These are phyloP conservation scores for Yponomeuta evonymella DNA, from an alignment of 2,888 invertebrate genomes.

Conservation along the genomic window DNA sequence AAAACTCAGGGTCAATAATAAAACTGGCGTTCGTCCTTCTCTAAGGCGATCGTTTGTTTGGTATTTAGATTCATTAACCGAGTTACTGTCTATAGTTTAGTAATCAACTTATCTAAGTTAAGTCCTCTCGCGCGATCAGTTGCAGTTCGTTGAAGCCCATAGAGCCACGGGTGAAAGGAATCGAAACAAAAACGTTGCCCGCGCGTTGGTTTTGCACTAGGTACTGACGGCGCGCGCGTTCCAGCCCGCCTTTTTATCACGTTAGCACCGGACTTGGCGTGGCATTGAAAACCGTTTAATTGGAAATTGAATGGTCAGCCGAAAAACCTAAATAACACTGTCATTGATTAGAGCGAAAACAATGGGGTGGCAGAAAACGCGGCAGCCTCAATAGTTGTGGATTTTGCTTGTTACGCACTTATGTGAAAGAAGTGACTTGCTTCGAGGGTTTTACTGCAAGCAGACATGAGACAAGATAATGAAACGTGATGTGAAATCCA, in stretches of 20 bases:
- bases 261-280: constrained; percentile 51
- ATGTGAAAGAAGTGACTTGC: background rate
- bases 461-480: too few species aligned
- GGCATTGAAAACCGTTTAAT: constrained; percentile 75
- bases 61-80: too few species aligned
- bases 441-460: background rate
- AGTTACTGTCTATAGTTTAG: background rate
- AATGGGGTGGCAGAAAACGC: constrained; percentile 20
- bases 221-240: constrained; percentile 64
- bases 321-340: constrained; percentile 47
- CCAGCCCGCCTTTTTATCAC: constrained; percentile 67
- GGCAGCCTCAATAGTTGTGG: background rate
- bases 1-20: background rate
- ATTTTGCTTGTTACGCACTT: background rate
- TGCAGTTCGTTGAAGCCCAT: constrained; percentile 49
- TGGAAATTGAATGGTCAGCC: constrained; percentile 70
- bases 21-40: background rate
- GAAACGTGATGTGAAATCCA: too few species aligned
- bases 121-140: constrained; percentile 53
- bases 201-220: constrained; percentile 35
- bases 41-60: too few species aligned
- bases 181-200: constrained; percentile 61
- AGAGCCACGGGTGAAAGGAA: constrained; percentile 65
- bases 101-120: constrained; percentile 63
- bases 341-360: constrained; percentile 36